Evolutionary conservation across 23 tunicate genomes (phyloP).

Genomic region (Aplidium turbinatum): DNA sequence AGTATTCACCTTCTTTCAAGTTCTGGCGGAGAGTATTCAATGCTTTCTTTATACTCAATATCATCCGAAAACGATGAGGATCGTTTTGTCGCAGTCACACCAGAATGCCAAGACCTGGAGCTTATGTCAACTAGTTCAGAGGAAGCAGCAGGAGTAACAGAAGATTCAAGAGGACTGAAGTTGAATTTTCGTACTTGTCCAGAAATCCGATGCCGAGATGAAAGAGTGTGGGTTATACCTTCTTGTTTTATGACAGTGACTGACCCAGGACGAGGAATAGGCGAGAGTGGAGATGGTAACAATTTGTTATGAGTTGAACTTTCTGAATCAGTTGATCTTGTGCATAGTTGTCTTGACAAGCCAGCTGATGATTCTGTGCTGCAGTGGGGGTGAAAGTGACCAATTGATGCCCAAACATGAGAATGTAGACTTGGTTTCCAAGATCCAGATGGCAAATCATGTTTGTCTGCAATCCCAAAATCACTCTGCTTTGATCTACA

Average conservation of each 20-base stretch:
- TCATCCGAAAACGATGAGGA: conserved; percentile 81
- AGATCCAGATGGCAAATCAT: no score
- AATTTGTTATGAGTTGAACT: no score
- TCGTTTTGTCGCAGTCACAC: conserved; percentile 70
- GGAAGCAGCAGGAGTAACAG: conserved; percentile 40
- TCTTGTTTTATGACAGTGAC: conserved; percentile 85
- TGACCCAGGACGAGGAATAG: conserved; percentile 77
- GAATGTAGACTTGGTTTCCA: no score
- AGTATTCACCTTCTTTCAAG: conserved; percentile 48
- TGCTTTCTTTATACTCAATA: conserved; percentile 69
- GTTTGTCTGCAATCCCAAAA: no score
- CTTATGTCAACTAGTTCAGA: conserved; percentile 1
- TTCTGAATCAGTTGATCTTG: no score
- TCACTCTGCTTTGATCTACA: no score
- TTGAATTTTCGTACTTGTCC: conserved; percentile 6
- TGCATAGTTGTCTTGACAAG: no score
- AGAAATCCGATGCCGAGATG: conserved; percentile 36
- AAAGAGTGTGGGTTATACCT: conserved; percentile 47
- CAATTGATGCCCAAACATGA: no score
- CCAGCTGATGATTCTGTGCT: no score
- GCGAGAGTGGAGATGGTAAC: no score
- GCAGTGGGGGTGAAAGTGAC: no score
- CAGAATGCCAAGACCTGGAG: conserved; percentile 13
- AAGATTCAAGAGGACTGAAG: conserved; percentile 63
- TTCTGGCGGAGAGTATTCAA: conserved; percentile 73